A percentile compares a stretch with the other conserved stretches of the same genome.
Conservation (phyloP, 2,797 vertebrate genomes). For the Lophius americanus region DNA sequence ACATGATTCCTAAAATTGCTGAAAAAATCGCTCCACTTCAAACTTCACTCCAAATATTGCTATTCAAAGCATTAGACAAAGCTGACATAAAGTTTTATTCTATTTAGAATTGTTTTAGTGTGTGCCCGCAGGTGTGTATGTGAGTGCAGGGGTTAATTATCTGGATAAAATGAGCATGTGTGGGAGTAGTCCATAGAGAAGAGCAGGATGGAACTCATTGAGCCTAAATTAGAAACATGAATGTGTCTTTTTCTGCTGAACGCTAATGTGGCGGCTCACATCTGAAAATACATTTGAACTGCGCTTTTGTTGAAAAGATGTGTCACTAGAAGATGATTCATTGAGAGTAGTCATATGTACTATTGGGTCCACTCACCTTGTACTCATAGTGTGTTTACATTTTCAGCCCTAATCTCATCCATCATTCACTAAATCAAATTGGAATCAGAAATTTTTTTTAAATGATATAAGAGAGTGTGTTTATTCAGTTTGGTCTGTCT, state of each 20-base stretch:
- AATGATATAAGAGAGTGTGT: constrained; percentile 23
- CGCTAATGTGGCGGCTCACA: constrained; percentile 34
- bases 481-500: constrained; percentile 15
- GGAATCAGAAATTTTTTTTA: constrained; percentile 30
- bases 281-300: constrained; percentile 34
- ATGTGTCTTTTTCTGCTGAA: constrained; percentile 40
- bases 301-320: constrained; percentile 29
- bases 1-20: constrained; percentile 39
- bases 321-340: constrained; percentile 53
- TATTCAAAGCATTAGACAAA: constrained; percentile 31
- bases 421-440: constrained; percentile 38
- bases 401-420: constrained; percentile 45
- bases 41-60: constrained; percentile 44
- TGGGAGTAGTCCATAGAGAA: constrained; percentile 53
- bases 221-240: constrained; percentile 66
- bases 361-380: constrained; percentile 51
- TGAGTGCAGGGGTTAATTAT: constrained; percentile 45
- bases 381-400: constrained; percentile 68
- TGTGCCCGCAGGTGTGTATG: constrained; percentile 5
- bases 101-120: constrained; percentile 13
- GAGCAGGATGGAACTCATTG: constrained; percentile 50
- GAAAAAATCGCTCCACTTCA: constrained; percentile 47
- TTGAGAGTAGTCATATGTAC: constrained; percentile 48
- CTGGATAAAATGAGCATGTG: constrained; percentile 53
- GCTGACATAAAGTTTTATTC: constrained; percentile 21